A percentile compares a stretch with the other conserved stretches of the same genome.
phyloP scores from a whole-genome alignment of 2,797 vertebrate genomes.

The Sebastes nivosus region DNA sequence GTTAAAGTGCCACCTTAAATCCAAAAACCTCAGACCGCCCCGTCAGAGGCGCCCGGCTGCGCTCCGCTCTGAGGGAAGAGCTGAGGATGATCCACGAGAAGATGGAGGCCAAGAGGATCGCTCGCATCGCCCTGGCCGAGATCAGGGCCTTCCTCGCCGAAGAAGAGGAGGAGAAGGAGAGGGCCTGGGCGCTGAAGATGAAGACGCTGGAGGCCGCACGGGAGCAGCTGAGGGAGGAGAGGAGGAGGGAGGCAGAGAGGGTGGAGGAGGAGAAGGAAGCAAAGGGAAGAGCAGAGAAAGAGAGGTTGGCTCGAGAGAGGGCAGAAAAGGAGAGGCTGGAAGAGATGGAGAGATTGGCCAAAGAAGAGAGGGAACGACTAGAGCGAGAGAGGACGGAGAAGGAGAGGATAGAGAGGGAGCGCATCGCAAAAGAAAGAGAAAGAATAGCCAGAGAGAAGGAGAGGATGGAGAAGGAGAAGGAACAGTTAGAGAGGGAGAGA shows the following conservation, averaged over 20 bases:
- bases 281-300: background rate
- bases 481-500: background rate
- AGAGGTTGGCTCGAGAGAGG: background rate
- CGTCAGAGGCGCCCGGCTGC: slow-evolving; percentile 74
- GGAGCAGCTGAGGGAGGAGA: slow-evolving; percentile 65
- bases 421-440: background rate
- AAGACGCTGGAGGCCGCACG: slow-evolving; percentile 50
- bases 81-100: slow-evolving; percentile 87
- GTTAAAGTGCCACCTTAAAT: slow-evolving; percentile 1
- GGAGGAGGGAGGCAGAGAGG: background rate
- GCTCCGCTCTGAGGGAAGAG: slow-evolving; percentile 85
- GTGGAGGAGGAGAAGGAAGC: background rate
- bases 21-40: slow-evolving; percentile 54
- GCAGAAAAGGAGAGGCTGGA: background rate
- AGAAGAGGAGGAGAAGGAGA: slow-evolving; percentile 79
- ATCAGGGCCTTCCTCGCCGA: slow-evolving; percentile 79
- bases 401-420: slow-evolving; percentile 15
- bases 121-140: slow-evolving; percentile 78
- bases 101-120: slow-evolving; percentile 86
- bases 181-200: slow-evolving; percentile 48
- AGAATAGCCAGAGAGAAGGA: background rate
- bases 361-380: background rate
- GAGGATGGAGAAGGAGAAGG: background rate
- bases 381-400: background rate
- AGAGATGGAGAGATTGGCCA: background rate